These are phyloP conservation scores for Diplodus puntazzo DNA, from an alignment of 2,797 vertebrate species.

Conservation along the genomic window DNA sequence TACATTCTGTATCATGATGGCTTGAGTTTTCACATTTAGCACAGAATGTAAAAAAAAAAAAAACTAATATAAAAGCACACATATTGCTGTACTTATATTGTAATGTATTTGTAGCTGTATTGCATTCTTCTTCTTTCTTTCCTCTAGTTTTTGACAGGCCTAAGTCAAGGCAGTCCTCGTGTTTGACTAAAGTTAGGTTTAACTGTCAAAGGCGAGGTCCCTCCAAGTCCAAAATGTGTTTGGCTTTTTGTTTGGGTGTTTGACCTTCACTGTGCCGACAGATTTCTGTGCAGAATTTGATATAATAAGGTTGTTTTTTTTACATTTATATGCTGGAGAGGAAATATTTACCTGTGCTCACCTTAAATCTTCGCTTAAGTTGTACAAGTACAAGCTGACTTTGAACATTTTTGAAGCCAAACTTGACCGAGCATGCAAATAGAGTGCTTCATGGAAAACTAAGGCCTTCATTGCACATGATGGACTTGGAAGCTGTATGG, in stretches of 20 bases:
- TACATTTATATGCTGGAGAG: neutral
- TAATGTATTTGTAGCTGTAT: no score
- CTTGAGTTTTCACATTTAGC: no score
- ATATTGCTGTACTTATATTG: no score
- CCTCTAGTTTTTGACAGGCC: no score
- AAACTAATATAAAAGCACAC: no score
- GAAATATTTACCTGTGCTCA: neutral
- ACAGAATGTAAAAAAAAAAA: no score
- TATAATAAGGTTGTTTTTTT: neutral
- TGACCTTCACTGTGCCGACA: neutral
- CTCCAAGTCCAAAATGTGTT: neutral
- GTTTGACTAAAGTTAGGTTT: neutral
- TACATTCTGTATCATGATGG: no score
- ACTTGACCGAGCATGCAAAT: neutral
- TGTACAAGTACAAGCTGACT: neutral
- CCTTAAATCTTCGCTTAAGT: neutral
- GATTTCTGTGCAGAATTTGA: neutral
- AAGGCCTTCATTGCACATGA: neutral
- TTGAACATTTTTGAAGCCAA: neutral
- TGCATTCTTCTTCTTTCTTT: no score
- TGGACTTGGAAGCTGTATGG: neutral
- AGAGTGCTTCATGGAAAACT: no score
- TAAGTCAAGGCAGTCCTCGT: neutral
- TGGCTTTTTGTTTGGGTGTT: neutral
- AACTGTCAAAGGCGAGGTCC: neutral